A percentile compares a stretch with the other conserved stretches of the same genome.
These are phyloP conservation scores for Drosophila biarmipes DNA, from an alignment of 1,140 invertebrate genomes.

Conservation along the genomic window DNA sequence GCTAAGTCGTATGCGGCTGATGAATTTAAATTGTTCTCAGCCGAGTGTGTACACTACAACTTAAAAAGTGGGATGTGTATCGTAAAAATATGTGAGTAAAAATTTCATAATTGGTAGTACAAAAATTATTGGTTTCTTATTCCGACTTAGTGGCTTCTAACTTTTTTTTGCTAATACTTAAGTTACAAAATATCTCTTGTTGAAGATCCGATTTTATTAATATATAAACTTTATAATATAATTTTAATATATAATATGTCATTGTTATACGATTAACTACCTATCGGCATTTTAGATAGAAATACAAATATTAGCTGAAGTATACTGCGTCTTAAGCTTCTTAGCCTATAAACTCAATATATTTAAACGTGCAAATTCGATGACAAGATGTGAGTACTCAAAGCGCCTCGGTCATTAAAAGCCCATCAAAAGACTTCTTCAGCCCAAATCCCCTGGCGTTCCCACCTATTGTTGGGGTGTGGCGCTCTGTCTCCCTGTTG, in stretches of 20 bases:
- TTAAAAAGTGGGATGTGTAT: background rate
- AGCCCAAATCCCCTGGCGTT: slow-evolving; percentile 6
- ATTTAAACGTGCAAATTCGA: background rate
- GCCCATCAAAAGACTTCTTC: background rate
- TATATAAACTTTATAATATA: no score
- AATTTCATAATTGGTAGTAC: no score
- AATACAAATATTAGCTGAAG: background rate
- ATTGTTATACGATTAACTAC: no score
- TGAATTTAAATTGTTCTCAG: slow-evolving; percentile 45
- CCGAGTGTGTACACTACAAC: slow-evolving; percentile 17
- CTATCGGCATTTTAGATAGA: no score
- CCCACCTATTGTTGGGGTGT: slow-evolving; percentile 2
- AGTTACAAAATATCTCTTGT: no score
- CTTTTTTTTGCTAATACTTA: no score
- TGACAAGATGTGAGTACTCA: background rate
- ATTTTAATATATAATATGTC: no score
- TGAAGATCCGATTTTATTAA: no score
- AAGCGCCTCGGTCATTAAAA: slow-evolving; percentile 1
- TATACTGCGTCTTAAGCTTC: background rate
- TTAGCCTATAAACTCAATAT: no score
- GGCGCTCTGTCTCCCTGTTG: background rate
- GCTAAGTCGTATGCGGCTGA: slow-evolving; percentile 35
- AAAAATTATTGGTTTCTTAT: no score
- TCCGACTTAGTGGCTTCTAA: no score
- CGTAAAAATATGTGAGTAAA: no score